phyloP scores from a whole-genome alignment of 2,113 vertebrate species.

The Mesitornis unicolor region DNA sequence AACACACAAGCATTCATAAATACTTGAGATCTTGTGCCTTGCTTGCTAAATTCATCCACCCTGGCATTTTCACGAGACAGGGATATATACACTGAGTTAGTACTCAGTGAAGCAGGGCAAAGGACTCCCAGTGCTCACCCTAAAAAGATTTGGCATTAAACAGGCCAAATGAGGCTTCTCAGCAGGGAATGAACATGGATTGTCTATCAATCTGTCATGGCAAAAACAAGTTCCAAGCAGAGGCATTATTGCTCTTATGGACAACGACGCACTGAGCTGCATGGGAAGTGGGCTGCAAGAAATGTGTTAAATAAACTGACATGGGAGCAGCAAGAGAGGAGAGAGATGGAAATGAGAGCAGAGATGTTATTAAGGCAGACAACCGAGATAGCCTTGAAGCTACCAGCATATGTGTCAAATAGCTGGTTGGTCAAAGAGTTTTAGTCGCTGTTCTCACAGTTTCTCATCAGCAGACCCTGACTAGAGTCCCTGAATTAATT shows the following conservation, averaged over 20 bases:
- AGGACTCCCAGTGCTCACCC: not conserved
- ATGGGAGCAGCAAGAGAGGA: not conserved
- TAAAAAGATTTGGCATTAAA: slow-evolving; percentile 2
- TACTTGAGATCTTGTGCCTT: not conserved
- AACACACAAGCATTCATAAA: not conserved
- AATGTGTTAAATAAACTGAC: not conserved
- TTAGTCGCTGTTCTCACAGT: not conserved
- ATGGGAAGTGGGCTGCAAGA: not conserved
- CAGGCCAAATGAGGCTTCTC: slow-evolving; percentile 15
- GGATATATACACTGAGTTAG: not conserved
- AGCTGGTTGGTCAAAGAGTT: not conserved
- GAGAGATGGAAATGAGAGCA: slow-evolving; percentile 17
- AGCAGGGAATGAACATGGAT: not conserved
- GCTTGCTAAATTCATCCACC: not conserved
- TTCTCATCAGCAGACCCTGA: not conserved
- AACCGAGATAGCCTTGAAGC: not conserved
- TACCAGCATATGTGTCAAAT: slow-evolving; percentile 15
- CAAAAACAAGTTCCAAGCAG: not conserved
- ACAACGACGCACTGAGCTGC: not conserved
- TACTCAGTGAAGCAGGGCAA: not conserved
- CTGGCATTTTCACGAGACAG: accelerated
- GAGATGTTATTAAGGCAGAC: slow-evolving; percentile 42
- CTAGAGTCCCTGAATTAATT: not conserved
- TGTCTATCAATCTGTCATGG: slow-evolving; percentile 36
- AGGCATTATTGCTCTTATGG: not conserved